phyloP scores from a whole-genome alignment of 2,113 vertebrate genomes.

The Regulus satrapa region DNA sequence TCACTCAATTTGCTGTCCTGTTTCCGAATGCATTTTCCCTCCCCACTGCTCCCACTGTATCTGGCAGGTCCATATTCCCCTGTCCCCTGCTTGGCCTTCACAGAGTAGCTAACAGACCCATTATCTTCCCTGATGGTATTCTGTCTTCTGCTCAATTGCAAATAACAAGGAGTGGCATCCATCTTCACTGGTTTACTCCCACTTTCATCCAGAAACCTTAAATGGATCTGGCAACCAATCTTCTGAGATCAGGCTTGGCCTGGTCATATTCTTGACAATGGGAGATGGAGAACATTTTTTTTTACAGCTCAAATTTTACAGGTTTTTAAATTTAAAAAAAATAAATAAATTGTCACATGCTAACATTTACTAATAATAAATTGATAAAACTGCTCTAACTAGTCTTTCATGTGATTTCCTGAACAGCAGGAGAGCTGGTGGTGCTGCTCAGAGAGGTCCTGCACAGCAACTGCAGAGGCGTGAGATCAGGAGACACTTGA shows the following conservation, averaged over 20 bases:
- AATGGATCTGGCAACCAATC: neutral
- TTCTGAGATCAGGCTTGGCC: neutral
- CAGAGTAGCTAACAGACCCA: constrained; percentile 5
- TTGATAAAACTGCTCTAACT: neutral
- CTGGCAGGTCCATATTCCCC: neutral
- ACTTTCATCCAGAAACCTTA: neutral
- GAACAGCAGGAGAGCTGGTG: neutral
- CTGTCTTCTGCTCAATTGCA: neutral
- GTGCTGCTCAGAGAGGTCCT: neutral
- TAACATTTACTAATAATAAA: neutral
- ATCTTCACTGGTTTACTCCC: neutral
- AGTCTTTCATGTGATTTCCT: neutral
- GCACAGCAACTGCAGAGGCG: neutral
- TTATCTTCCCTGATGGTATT: constrained; percentile 5
- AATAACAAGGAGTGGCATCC: neutral
- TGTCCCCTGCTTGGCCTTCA: neutral
- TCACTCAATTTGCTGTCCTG: constrained; percentile 41
- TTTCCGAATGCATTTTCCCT: neutral
- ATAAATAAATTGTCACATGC: neutral
- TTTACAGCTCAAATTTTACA: neutral
- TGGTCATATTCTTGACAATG: fast-evolving
- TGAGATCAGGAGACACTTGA: neutral
- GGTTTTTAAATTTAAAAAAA: neutral
- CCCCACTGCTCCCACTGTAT: neutral
- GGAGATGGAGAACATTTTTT: neutral